Base-by-base conservation (phyloP, 2,113 vertebrate species). In the Psettodes erumei region DNA sequence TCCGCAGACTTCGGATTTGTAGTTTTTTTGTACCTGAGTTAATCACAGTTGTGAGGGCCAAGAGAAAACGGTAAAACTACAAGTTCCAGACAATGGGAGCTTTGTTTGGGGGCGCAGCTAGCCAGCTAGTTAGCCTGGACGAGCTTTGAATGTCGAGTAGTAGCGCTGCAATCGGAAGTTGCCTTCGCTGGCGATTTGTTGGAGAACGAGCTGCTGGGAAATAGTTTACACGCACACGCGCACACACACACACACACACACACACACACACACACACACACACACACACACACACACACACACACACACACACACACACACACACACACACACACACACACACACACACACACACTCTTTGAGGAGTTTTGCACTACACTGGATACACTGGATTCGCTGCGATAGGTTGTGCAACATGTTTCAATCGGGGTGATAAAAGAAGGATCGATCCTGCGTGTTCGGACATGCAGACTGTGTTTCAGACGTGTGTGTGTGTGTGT, bases 71-170 rank as follows among this genome's bases (percentile, higher is more conserved):
- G 43, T 55, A 80, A 90, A 89, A 93, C 91, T 93, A 94, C 92
- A 93, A 90, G 89, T 90, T 90, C 91, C 90, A 93, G 87, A 93
- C 90, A 91, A 92, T 92, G 82, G 83, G 58, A 76, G 76, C 89
- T 86, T 90, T 91, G 87, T 91, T 87, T 89, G 65, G 82, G 82
- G 77, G 81, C 73, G 53, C 53, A 58, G 85, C 83, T 81, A 83
- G 75, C 64, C 78, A 69, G 85, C 77, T 87, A 86, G 84, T 89
- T 89, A 81, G 88, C 85, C 68, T 38, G 87, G 53, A 91, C 92
- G 86, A 86, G 91, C 85, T 82, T 88, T 90, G 85, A 86, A 92
- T 93, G 79, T 84, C 60, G 85, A 90, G 81, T 88, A 93, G 89
- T 91, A 88, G 77, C 73, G 79, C 69, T 86, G 86, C 86, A 84